Percentiles rank a stretch among this genome's conserved stretches.
Conservation (phyloP, 2,888 invertebrate species). For the Parnassius apollo region DNA sequence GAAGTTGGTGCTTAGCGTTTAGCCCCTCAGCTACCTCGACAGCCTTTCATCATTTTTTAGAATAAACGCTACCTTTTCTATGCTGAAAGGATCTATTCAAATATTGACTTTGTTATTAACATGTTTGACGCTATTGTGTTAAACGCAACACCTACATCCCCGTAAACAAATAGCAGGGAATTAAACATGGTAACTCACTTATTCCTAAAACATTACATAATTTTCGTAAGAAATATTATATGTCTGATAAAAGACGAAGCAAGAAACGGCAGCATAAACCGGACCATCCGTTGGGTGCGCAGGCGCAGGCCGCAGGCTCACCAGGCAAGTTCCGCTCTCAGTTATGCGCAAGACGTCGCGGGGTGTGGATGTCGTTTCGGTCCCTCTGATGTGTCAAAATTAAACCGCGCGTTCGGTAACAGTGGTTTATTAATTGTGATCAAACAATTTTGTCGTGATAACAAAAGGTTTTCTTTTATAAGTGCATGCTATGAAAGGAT, state of each 20-base stretch:
- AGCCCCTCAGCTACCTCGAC: too few species aligned
- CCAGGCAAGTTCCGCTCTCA: slow-evolving; percentile 62
- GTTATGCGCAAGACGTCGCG: slow-evolving; percentile 60
- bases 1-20: too few species aligned
- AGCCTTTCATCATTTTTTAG: background rate
- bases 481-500: slow-evolving; percentile 53
- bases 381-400: slow-evolving; percentile 41
- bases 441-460: slow-evolving; percentile 50
- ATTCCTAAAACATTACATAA: slow-evolving; percentile 51
- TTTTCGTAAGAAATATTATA: slow-evolving; percentile 55
- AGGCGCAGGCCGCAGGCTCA: slow-evolving; percentile 61
- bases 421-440: slow-evolving; percentile 61
- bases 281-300: slow-evolving; percentile 65
- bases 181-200: slow-evolving; percentile 32
- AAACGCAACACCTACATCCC: slow-evolving; percentile 21
- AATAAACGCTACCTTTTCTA: slow-evolving; percentile 1
- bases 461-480: slow-evolving; percentile 39
- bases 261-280: slow-evolving; percentile 61
- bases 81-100: background rate
- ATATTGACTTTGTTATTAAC: slow-evolving; percentile 13
- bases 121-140: slow-evolving; percentile 10
- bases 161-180: slow-evolving; percentile 18
- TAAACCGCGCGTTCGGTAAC: slow-evolving; percentile 61
- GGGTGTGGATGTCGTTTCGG: slow-evolving; percentile 49
- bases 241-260: slow-evolving; percentile 65